Base-by-base conservation (phyloP, 2,888 invertebrate species). In the Plemyria rubiginata region DNA sequence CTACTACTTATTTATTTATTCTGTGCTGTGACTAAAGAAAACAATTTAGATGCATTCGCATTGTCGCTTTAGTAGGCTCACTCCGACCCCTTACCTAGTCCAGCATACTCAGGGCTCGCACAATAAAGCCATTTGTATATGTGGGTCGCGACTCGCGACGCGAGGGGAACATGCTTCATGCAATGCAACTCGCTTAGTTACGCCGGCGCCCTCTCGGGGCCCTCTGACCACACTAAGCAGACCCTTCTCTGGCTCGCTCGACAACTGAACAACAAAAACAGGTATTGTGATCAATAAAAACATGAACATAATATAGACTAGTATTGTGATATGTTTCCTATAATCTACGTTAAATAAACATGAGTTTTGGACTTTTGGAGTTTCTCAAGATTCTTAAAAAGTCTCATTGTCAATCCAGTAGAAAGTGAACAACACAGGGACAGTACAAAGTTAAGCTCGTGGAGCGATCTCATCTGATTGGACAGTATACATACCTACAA, bases 401-500 rank as follows among this genome's bases (percentile, higher is more conserved):
- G 54, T 60, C 54, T 52, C 54, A 49, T 54, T 56, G 6, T 32
- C 29, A 48, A 28, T 36, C 53, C 46, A 56, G 62, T 45, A 56
- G 36, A 60, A 43, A 38, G 43, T 49, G 53, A 59, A 61, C 55
- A 57, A 69, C 52, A 46, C 54, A 46, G 65, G 54, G 53, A 54
- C 45, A 59, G 58, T 67, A 66, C 61, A 68, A 65, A 64, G 63
- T 48, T 62, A 68, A 67, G 68, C 67, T 69, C 70, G 59, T 58
- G 62, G 66, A 65, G 69, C 69, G 59, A 56, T 63, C 43, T 57
- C 60, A 58, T 66, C 70, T 60, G 62, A 61, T 65, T 55, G 66
- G 68, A 69, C 72, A 64, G 75, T 77, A 78, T 68, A 75, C 77
- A 74, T 71, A 71, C 68, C 66, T 75, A 84, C 82, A 84, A 85